These are phyloP conservation scores for Brachyhypopomus gauderio DNA, from an alignment of 2,113 vertebrate genomes.

Conservation along the genomic window DNA sequence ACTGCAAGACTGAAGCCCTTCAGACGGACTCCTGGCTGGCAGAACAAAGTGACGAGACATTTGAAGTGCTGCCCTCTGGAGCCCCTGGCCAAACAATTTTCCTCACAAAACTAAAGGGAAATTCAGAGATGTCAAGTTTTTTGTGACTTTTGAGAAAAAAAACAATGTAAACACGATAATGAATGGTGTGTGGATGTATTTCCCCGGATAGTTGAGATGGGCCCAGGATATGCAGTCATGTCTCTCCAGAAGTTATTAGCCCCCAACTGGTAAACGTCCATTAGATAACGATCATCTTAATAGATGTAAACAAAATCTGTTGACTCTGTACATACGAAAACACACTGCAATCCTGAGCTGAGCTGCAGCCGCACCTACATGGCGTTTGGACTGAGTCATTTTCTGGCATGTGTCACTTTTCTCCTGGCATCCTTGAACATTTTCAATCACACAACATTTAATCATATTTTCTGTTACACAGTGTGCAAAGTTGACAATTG, in stretches of 20 bases:
- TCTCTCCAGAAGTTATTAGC: constrained; percentile 52
- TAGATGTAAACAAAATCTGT: constrained; percentile 62
- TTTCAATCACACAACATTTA: constrained; percentile 48
- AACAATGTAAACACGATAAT: constrained; percentile 44
- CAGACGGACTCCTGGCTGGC: constrained; percentile 3
- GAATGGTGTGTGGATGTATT: background rate
- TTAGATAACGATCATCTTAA: constrained; percentile 60
- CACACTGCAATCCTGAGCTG: constrained; percentile 40
- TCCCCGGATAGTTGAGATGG: constrained; percentile 41
- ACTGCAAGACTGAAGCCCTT: constrained; percentile 32
- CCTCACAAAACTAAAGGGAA: constrained; percentile 1
- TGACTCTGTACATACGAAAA: constrained; percentile 41
- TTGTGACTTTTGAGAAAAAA: constrained; percentile 7
- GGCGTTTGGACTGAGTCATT: constrained; percentile 56
- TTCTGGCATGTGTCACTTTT: constrained; percentile 44
- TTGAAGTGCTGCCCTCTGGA: constrained; percentile 46
- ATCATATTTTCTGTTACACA: constrained; percentile 33
- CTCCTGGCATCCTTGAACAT: constrained; percentile 49
- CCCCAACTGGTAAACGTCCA: constrained; percentile 55
- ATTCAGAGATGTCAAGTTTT: constrained; percentile 21
- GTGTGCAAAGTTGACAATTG: constrained; percentile 29
- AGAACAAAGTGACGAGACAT: constrained; percentile 30
- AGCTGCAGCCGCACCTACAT: constrained; percentile 35
- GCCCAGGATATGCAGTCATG: constrained; percentile 45
- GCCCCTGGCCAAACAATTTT: constrained; percentile 45